Percentiles rank a stretch among this genome's conserved stretches.
Conservation (phyloP, 2,888 invertebrate species). For the Microplitis manilae region DNA sequence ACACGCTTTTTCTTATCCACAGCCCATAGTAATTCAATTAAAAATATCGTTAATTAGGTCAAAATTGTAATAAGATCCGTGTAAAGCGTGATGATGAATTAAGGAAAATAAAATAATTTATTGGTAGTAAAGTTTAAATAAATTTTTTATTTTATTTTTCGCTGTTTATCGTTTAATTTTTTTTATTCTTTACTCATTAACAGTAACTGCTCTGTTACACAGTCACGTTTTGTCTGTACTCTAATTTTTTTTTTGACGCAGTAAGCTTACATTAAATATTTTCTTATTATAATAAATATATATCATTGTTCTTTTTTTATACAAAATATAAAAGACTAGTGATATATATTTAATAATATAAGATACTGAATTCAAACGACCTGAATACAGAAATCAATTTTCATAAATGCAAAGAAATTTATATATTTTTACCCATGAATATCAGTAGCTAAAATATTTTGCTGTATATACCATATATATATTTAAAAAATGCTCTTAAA, state of each 20-base stretch:
- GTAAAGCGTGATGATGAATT: conserved; percentile 47
- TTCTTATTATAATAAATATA: too few species aligned
- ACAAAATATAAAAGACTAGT: not conserved
- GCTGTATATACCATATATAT: not conserved
- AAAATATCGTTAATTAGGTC: conserved; percentile 66
- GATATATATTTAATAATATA: not conserved
- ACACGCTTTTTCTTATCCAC: conserved; percentile 31
- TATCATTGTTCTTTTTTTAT: too few species aligned
- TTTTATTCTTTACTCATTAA: conserved; percentile 1
- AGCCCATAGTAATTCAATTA: conserved; percentile 63
- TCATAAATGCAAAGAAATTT: not conserved
- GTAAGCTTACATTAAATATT: not conserved
- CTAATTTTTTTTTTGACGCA: not conserved
- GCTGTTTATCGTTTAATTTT: not conserved
- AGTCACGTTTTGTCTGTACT: conserved; percentile 10
- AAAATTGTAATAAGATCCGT: conserved; percentile 44
- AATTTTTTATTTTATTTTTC: not conserved
- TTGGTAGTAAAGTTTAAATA: not conserved
- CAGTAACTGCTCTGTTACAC: not conserved
- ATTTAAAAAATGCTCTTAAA: conserved; percentile 4
- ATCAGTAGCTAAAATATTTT: conserved; percentile 8
- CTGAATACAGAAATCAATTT: not conserved
- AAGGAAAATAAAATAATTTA: conserved; percentile 39
- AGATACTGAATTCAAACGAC: not conserved
- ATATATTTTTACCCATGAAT: conserved; percentile 1